A percentile compares a stretch with the other conserved stretches of the same genome.
phyloP scores from a whole-genome alignment of 2,888 invertebrate genomes.

The Rhopalosiphum nymphaeae region DNA sequence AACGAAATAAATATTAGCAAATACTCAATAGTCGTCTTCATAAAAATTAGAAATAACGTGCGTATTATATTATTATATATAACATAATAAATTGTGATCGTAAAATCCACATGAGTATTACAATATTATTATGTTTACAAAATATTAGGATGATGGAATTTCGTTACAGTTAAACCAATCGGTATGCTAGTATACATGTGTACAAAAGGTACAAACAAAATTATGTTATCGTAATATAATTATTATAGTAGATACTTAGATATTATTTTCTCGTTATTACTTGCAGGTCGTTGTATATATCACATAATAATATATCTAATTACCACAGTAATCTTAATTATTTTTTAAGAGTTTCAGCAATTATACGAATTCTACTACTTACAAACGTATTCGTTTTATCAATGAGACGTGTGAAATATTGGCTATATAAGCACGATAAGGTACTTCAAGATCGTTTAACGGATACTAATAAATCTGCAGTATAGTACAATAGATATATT shows the following conservation, averaged over 20 bases:
- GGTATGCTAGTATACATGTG: neutral
- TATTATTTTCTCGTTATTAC: neutral
- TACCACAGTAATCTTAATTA: neutral
- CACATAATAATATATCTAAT: neutral
- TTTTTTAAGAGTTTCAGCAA: neutral
- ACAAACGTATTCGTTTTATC: neutral
- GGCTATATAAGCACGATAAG: neutral
- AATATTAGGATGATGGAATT: neutral
- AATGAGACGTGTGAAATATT: slow-evolving; percentile 7
- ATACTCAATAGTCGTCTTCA: neutral
- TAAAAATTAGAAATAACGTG: neutral
- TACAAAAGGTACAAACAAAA: neutral
- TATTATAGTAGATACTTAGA: neutral
- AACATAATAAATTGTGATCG: neutral
- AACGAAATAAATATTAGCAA: neutral
- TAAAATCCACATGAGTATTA: neutral
- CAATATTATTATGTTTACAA: neutral
- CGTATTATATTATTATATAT: neutral
- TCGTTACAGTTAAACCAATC: neutral
- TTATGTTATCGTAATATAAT: neutral
- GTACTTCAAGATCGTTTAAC: neutral
- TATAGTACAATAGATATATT: neutral
- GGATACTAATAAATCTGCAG: neutral
- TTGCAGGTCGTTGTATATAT: neutral
- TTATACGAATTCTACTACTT: neutral